These are phyloP conservation scores for Clusia tigrina DNA, from an alignment of 2,888 invertebrate species.

Conservation along the genomic window DNA sequence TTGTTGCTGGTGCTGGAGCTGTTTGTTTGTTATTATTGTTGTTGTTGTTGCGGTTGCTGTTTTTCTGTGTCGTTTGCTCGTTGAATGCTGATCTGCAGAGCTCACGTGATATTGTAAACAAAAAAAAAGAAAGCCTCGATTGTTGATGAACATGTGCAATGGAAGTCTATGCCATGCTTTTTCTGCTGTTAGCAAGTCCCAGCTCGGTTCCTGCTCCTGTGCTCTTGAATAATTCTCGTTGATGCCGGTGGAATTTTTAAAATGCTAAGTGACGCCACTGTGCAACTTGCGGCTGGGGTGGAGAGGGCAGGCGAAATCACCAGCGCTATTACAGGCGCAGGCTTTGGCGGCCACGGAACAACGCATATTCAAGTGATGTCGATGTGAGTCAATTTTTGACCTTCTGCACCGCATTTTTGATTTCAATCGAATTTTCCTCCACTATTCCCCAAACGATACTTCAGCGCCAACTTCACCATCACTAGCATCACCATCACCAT, in stretches of 20 bases:
- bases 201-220: no score
- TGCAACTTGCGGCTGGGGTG: neutral
- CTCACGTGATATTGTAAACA: conserved; percentile 10
- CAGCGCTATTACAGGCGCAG: no score
- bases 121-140: neutral
- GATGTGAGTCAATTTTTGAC: no score
- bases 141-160: conserved; percentile 1
- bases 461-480: no score
- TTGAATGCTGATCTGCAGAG: neutral
- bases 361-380: no score
- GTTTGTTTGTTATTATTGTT: neutral
- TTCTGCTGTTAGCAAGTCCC: neutral
- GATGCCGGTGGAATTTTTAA: neutral
- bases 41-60: neutral
- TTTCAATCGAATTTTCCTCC: no score
- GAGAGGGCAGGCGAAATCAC: no score
- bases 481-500: no score
- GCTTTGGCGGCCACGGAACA: no score
- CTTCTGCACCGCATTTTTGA: no score
- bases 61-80: neutral
- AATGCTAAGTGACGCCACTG: neutral
- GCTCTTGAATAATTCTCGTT: no score
- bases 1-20: neutral
- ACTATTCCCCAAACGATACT: no score
- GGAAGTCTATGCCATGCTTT: neutral